Percentiles rank a stretch among this genome's conserved stretches.
Conservation (phyloP, 2,113 vertebrate genomes). For the Oxyruncus cristatus region DNA sequence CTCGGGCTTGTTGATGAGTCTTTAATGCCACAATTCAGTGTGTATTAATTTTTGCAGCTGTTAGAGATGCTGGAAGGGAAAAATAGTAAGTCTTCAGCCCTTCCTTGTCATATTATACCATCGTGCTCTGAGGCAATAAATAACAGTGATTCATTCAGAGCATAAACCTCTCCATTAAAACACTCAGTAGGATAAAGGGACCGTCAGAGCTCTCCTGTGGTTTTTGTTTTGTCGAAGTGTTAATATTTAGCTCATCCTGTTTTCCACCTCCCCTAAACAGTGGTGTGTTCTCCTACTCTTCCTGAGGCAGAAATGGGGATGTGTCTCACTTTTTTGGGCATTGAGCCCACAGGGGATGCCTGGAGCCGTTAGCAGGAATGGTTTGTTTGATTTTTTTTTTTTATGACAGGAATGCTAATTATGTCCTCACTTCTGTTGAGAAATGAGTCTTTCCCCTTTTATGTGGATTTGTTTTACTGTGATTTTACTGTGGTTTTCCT, state of each 20-base stretch:
- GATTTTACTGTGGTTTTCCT: background rate
- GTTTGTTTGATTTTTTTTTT: background rate
- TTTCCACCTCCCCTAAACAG: constrained; percentile 46
- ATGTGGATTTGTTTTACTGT: background rate
- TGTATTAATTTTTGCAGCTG: constrained; percentile 38
- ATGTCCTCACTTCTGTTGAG: background rate
- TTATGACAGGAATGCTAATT: background rate
- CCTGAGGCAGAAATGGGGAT: background rate
- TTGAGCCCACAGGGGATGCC: background rate
- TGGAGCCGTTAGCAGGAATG: background rate
- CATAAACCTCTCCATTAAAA: constrained; percentile 73
- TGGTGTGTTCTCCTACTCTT: background rate
- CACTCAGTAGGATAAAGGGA: constrained; percentile 64
- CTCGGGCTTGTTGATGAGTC: background rate
- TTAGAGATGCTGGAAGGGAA: constrained; percentile 4
- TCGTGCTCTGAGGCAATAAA: constrained; percentile 52
- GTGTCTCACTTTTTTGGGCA: background rate
- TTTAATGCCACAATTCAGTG: background rate
- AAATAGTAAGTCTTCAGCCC: constrained; percentile 6
- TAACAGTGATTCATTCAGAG: constrained; percentile 56
- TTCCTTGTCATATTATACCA: background rate
- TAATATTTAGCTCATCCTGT: constrained; percentile 64
- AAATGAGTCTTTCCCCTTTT: background rate
- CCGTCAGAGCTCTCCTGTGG: constrained; percentile 56
- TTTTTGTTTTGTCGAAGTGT: constrained; percentile 73